These are phyloP conservation scores for Muschampia plurimacula DNA, from an alignment of 2,888 invertebrate species.

Conservation along the genomic window DNA sequence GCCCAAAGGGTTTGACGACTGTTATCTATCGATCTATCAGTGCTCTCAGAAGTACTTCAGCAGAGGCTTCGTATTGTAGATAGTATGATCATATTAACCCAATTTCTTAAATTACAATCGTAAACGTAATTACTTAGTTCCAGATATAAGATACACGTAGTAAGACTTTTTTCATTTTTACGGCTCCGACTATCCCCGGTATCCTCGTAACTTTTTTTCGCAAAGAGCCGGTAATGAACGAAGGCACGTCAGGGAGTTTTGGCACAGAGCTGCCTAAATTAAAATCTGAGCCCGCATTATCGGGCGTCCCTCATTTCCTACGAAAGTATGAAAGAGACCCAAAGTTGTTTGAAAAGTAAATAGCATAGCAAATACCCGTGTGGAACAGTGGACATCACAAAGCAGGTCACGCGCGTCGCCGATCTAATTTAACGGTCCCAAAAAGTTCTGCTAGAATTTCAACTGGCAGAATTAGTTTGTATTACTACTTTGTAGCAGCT, in stretches of 20 bases:
- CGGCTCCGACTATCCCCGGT: neutral
- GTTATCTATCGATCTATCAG: too few species aligned
- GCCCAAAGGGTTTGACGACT: too few species aligned
- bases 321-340: conserved; percentile 48
- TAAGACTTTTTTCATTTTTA: conserved; percentile 14
- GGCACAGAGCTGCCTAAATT: conserved; percentile 42
- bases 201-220: conserved; percentile 50
- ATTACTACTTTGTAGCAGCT: conserved; percentile 47
- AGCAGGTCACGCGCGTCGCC: conserved; percentile 68
- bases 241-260: conserved; percentile 46
- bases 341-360: conserved; percentile 57
- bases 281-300: conserved; percentile 45
- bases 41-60: too few species aligned
- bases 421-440: conserved; percentile 75
- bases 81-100: neutral
- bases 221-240: conserved; percentile 60
- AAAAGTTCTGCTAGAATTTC: conserved; percentile 70
- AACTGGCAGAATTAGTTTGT: conserved; percentile 66
- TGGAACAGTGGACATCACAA: conserved; percentile 61
- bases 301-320: conserved; percentile 44
- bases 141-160: neutral
- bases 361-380: conserved; percentile 56
- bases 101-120: neutral
- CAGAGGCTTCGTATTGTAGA: too few species aligned
- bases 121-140: neutral